phyloP scores from a whole-genome alignment of 1,140 invertebrate species.

The Drosophila kohkoa region DNA sequence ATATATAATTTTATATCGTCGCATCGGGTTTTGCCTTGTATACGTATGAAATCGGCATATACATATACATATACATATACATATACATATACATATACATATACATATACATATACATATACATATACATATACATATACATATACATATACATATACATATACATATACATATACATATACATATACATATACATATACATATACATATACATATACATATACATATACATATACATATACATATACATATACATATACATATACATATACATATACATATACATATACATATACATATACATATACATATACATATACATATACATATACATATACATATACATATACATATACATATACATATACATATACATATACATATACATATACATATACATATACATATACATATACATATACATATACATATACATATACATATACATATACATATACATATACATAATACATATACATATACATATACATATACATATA shows the following conservation, averaged over 20 bases:
- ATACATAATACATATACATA: conserved; percentile 25
- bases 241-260: conserved; percentile 9
- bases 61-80: too few species aligned
- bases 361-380: too few species aligned
- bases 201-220: conserved; percentile 24
- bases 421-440: background rate
- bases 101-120: too few species aligned
- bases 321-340: conserved; percentile 19
- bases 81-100: too few species aligned
- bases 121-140: too few species aligned
- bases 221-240: conserved; percentile 28
- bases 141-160: conserved; percentile 26
- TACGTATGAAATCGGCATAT: too few species aligned
- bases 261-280: background rate
- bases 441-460: background rate
- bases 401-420: conserved; percentile 42
- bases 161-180: conserved; percentile 42
- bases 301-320: conserved; percentile 33
- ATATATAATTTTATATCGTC: conserved; percentile 20
- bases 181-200: background rate
- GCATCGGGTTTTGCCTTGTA: too few species aligned
- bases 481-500: conserved; percentile 27
- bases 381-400: conserved; percentile 20
- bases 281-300: background rate
- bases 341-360: too few species aligned